Base-by-base conservation (phyloP, 2,888 invertebrate species). In the Microctonus brassicae region DNA sequence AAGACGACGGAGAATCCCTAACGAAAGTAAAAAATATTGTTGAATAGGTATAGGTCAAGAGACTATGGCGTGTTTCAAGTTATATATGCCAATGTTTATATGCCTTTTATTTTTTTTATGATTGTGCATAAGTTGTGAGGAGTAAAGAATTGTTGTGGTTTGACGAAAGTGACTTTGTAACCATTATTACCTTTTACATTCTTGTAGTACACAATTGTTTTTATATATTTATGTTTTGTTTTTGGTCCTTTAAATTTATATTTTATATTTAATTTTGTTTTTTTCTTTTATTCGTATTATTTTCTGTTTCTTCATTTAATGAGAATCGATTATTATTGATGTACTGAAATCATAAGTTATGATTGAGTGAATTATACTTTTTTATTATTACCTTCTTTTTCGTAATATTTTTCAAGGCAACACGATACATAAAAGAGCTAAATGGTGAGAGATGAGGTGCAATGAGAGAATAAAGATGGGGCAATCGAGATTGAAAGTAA, bases 161-260 rank as follows among this genome's bases (percentile, higher is more conserved):
- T 77, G 77, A 77, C 73, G 60, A 64, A 64, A 29, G 57, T 24
- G 75, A 74, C 70, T 81, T 81, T 81, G 47, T 47, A 47, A 47
- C 47, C 47, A 47, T 6, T 47, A n/a, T 17, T 4, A 47, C 47
- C 5, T 47, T 47, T 17, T 47, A 47, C 17, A 17, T 3, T 47
- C 17, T 47, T 17, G 17, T 7, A 3, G 7, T 20, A 17, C 17
- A 47, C 5, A 17, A 47, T 47, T 47, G 47, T 47, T 47, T 42
- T n/a, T 17, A 36, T 10, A 36, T 36, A n/a, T 29, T 3, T 29
- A 29, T 7, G 7, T 29, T 29, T 29, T 29, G 3, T 29, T 29
- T 29, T 29, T 29, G 4, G 4, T 29, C 29, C 29, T 29, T 5
- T 29, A 29, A 5, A 5, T 7, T 17, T 7, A 7, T 20, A 17